phyloP scores from a whole-genome alignment of 2,797 vertebrate species.

The Tokudaia muenninki region DNA sequence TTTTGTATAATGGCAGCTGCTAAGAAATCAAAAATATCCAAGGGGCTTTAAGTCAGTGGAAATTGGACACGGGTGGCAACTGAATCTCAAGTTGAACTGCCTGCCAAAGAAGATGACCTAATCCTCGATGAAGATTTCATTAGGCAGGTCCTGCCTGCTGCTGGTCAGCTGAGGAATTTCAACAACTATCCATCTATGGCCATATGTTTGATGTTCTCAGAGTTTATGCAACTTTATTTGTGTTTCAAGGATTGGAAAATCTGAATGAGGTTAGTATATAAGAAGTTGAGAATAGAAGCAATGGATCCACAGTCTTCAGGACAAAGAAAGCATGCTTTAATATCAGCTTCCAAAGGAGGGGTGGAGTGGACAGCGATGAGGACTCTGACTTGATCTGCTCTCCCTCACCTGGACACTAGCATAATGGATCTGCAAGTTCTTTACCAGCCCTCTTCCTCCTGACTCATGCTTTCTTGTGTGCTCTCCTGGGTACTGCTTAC shows the following conservation, averaged over 20 bases:
- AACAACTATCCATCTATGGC: neutral
- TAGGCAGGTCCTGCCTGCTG: neutral
- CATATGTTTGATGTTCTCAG: neutral
- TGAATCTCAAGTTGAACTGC: neutral
- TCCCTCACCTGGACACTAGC: neutral
- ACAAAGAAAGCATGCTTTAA: neutral
- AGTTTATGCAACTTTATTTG: neutral
- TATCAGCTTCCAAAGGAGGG: neutral
- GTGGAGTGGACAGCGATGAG: neutral
- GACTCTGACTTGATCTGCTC: fast-evolving
- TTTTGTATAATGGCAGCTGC: slow-evolving; percentile 64
- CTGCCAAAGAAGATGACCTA: neutral
- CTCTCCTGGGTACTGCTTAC: neutral
- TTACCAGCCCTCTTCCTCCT: neutral
- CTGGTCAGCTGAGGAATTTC: neutral
- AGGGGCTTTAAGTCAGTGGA: neutral
- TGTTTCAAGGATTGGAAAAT: neutral
- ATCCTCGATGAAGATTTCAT: slow-evolving; percentile 16
- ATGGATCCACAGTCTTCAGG: neutral
- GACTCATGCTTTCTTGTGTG: neutral
- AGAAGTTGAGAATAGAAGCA: neutral
- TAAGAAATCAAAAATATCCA: slow-evolving; percentile 56
- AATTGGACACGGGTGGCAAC: neutral
- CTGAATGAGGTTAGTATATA: neutral
- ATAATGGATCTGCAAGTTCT: fast-evolving